Conservation (phyloP, 2,113 vertebrate species). For the Struthio camelus region DNA sequence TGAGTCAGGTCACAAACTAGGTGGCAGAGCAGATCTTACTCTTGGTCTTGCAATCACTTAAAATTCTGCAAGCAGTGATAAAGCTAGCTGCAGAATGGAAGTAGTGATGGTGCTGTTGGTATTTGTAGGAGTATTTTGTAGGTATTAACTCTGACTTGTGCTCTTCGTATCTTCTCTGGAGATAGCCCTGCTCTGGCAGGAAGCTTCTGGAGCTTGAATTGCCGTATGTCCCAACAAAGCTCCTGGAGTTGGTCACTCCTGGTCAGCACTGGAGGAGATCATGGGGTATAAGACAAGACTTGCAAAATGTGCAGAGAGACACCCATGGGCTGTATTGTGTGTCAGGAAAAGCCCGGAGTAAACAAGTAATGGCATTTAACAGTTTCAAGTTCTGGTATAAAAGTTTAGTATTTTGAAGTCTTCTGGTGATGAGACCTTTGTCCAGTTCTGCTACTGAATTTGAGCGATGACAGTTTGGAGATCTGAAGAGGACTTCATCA, state of each 20-base stretch:
- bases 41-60: background rate
- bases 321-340: fast-evolving
- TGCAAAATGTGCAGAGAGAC: background rate
- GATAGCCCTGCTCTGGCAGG: background rate
- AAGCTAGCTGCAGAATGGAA: background rate
- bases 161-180: background rate
- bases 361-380: background rate
- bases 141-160: background rate
- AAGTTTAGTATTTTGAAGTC: constrained; percentile 32
- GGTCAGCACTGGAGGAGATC: background rate
- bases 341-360: background rate
- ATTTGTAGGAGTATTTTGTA: background rate
- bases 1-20: background rate
- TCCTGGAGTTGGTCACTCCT: background rate
- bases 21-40: background rate
- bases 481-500: constrained; percentile 77
- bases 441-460: constrained; percentile 90
- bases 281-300: background rate
- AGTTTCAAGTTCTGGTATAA: background rate
- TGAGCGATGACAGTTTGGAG: constrained; percentile 71
- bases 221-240: background rate
- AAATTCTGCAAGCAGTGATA: fast-evolving
- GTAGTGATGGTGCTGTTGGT: background rate
- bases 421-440: constrained; percentile 81
- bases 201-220: background rate